Base-by-base conservation (phyloP, 1,140 invertebrate genomes). In the Oreohelix idahoensis region DNA sequence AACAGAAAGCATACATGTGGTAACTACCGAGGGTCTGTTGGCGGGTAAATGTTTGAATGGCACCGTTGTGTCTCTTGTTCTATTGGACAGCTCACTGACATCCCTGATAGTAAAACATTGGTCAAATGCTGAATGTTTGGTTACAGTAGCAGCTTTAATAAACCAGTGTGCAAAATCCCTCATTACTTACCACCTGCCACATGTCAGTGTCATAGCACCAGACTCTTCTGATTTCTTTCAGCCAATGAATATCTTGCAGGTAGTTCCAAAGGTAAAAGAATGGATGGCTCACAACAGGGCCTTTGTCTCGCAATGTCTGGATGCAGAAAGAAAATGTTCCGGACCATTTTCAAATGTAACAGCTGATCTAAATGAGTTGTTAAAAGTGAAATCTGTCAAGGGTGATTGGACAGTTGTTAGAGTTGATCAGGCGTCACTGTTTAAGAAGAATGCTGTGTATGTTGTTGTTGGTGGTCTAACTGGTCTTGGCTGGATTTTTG, bases 401-500 rank as follows among this genome's bases (percentile, higher is more conserved):
- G 10, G 42, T 23, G 49, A 79, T 20, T 69, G 39, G 2, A 4
- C 58, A 10, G 35, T 11, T 17, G 78, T 85, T 8, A 63, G 70
- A 35, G 78, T 78, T 29, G 58, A 49, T 2, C 20, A 58, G 0
- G 23, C 39, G 4, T 53, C 74, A 4, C 32, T 87, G 42, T 85
- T 88, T 51, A 36, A 77, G n/a, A 58, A 75, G 35, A 66, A 85
- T 69, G 86, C 51, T 42, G 69, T 84, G 11, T 90, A 90, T 45
- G 73, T 89, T 29, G 84, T 90, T 15, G 84, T 88, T 0, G 89
- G 89, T 17, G 89, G 89, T 15, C 63, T 88, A 5, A 89, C 89
- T 10, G 89, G 89, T 1, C 84, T 90, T 39, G 89, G 89, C 11
- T 90, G 88, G 88, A 83, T 88, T 71, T 58, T 84, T 26, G 84